phyloP scores from a whole-genome alignment of 2,888 invertebrate species.

The Macroteleia sp. region DNA sequence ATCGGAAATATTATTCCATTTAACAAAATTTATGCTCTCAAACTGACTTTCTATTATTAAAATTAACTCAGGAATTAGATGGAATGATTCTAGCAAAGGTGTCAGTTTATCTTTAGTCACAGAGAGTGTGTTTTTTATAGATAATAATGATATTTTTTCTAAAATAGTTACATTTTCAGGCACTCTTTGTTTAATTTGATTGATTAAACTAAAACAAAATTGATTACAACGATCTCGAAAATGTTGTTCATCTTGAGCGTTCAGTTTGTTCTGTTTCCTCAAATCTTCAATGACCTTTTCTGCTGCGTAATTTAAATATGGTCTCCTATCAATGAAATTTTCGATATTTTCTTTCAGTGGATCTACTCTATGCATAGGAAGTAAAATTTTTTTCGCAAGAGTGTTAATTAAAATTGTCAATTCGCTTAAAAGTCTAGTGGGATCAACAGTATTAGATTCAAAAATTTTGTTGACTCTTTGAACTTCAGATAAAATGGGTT shows the following conservation, averaged over 20 bases:
- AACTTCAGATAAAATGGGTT: slow-evolving; percentile 66
- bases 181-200: slow-evolving; percentile 5
- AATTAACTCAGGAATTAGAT: neutral
- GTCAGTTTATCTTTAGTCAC: neutral
- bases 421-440: slow-evolving; percentile 38
- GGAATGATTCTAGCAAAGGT: neutral
- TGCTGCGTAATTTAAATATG: slow-evolving; percentile 10
- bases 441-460: slow-evolving; percentile 39
- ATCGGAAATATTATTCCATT: neutral
- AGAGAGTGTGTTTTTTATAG: neutral
- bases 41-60: neutral
- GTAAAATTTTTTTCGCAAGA: slow-evolving; percentile 7
- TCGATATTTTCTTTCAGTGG: neutral
- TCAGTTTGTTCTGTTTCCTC: slow-evolving; percentile 1
- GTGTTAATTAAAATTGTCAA: slow-evolving; percentile 7
- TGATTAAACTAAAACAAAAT: slow-evolving; percentile 1
- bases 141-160: slow-evolving; percentile 2
- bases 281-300: neutral
- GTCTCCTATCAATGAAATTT: neutral
- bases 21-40: neutral
- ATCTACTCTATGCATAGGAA: neutral
- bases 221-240: neutral
- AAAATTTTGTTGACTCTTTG: slow-evolving; percentile 58
- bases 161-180: neutral
- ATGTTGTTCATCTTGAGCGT: neutral